A percentile compares a stretch with the other conserved stretches of the same genome.
Evolutionary conservation across 2,888 invertebrate genomes (phyloP).

Genomic region (Stratiomys singularior): DNA sequence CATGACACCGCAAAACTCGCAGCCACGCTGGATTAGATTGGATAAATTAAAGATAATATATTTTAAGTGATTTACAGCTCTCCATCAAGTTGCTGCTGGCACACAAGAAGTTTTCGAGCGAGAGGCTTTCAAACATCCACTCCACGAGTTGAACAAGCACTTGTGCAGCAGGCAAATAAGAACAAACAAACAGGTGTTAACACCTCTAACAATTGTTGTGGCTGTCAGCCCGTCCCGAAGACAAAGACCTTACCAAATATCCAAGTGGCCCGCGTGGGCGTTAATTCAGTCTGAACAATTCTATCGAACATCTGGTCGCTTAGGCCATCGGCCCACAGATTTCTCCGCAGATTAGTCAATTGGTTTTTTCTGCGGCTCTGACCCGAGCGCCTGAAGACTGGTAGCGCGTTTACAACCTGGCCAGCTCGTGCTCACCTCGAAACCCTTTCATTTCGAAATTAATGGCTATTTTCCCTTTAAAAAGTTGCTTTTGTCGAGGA

Average conservation of each 20-base stretch:
- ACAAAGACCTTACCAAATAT: slow-evolving; percentile 34
- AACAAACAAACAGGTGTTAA: slow-evolving; percentile 40
- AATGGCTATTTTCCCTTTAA: background rate
- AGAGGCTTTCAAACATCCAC: slow-evolving; percentile 16
- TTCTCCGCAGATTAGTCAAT: background rate
- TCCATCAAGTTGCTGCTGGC: background rate
- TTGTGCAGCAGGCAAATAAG: slow-evolving; percentile 5
- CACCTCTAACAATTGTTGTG: slow-evolving; percentile 18
- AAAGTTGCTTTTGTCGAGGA: background rate
- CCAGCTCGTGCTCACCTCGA: background rate
- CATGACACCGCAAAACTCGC: no score
- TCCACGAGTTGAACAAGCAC: slow-evolving; percentile 21
- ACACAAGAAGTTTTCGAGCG: background rate
- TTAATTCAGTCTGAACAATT: slow-evolving; percentile 33
- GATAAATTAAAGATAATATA: background rate
- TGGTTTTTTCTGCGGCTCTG: background rate
- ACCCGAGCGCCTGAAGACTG: background rate
- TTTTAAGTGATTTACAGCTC: background rate
- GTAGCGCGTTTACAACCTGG: background rate
- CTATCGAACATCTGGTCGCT: slow-evolving; percentile 35
- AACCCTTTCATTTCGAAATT: background rate
- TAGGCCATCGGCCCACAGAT: background rate
- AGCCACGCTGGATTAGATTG: no score
- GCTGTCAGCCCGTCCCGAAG: background rate
- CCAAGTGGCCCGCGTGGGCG: slow-evolving; percentile 8